Evolutionary conservation across 2,888 invertebrate species (phyloP).

Genomic region (Drymonia ruficornis): DNA sequence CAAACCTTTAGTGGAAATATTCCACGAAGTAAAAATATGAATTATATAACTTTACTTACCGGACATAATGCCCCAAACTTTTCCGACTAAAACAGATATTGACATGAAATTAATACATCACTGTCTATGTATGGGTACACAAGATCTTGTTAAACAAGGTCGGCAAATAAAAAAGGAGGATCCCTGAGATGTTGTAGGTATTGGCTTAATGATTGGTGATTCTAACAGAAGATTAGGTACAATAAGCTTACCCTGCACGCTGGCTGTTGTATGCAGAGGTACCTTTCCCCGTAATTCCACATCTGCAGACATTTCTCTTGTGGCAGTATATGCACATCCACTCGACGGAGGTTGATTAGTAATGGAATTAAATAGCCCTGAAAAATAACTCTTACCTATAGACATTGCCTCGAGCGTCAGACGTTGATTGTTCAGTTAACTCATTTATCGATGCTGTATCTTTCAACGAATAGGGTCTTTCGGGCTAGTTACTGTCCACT

Average conservation of each 20-base stretch:
- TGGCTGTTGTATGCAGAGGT: constrained; percentile 62
- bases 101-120: not conserved
- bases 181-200: not conserved
- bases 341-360: constrained; percentile 52
- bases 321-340: constrained; percentile 55
- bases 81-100: constrained; percentile 56
- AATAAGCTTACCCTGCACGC: constrained; percentile 56
- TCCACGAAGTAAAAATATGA: not conserved
- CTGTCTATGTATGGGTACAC: not conserved
- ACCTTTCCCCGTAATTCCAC: constrained; percentile 61
- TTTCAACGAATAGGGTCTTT: too few species aligned
- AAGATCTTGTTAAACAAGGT: not conserved
- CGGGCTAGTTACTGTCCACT: too few species aligned
- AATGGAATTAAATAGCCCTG: constrained; percentile 72
- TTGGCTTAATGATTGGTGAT: not conserved
- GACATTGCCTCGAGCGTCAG: too few species aligned
- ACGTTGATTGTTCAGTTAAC: too few species aligned
- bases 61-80: constrained; percentile 71
- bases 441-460: too few species aligned
- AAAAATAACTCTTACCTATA: constrained; percentile 18
- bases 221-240: constrained; percentile 7
- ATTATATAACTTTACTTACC: constrained; percentile 55
- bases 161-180: not conserved
- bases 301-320: constrained; percentile 50
- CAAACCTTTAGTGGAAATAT: not conserved